Evolutionary conservation across 2,888 invertebrate species (phyloP).

Genomic region (Leptinotarsa juncta): DNA sequence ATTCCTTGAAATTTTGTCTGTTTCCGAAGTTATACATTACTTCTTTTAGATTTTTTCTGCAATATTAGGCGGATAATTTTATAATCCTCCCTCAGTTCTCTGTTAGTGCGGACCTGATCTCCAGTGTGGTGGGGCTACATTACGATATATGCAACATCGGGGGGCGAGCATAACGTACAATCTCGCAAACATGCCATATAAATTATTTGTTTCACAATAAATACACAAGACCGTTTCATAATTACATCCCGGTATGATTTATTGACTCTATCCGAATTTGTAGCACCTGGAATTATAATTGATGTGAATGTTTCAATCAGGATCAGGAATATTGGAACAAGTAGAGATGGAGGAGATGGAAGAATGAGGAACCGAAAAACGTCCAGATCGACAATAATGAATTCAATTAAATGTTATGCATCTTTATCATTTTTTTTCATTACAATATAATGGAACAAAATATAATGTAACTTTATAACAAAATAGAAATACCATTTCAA

Average conservation of each 20-base stretch:
- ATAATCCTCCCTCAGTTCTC: background rate
- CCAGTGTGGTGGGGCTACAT: constrained; percentile 36
- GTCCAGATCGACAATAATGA: background rate
- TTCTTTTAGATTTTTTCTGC: too few species aligned
- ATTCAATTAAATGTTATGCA: background rate
- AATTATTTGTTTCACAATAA: constrained; percentile 57
- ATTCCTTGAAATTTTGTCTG: too few species aligned
- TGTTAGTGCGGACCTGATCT: background rate
- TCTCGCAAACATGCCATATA: constrained; percentile 54
- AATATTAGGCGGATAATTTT: too few species aligned
- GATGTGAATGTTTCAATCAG: constrained; percentile 49
- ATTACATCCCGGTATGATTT: constrained; percentile 55
- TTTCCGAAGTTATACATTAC: too few species aligned
- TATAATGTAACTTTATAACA: too few species aligned
- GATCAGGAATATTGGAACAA: constrained; percentile 16
- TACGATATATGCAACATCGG: constrained; percentile 48
- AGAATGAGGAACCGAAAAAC: background rate
- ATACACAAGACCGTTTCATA: constrained; percentile 53
- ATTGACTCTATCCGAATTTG: constrained; percentile 53
- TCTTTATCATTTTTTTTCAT: too few species aligned
- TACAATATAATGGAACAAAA: too few species aligned
- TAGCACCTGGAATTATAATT: constrained; percentile 45
- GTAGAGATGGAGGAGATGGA: background rate
- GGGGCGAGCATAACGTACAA: constrained; percentile 38
- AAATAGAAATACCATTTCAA: too few species aligned